phyloP scores from a whole-genome alignment of 2,888 invertebrate genomes.

The Catonia carolina region DNA sequence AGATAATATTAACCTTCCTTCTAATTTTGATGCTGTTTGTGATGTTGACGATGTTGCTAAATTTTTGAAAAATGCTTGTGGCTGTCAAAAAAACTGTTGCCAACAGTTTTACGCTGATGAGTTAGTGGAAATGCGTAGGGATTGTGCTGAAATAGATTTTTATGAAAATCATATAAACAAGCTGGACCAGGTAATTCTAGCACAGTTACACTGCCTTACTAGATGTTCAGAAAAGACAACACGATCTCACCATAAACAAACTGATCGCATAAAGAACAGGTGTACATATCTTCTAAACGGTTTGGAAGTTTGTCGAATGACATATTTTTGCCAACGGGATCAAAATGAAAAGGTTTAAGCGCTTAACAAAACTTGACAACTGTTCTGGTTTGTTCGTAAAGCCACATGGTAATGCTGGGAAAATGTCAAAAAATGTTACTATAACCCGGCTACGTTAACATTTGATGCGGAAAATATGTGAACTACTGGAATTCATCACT shows the following conservation, averaged over 20 bases:
- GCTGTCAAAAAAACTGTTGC: constrained; percentile 1
- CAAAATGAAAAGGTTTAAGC: constrained; percentile 14
- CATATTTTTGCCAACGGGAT: constrained; percentile 13
- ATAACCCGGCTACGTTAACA: too few species aligned
- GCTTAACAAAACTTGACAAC: constrained; percentile 10
- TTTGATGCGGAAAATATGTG: too few species aligned
- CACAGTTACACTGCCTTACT: constrained; percentile 7
- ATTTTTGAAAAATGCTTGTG: constrained; percentile 5
- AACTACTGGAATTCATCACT: too few species aligned
- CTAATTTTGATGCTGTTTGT: too few species aligned
- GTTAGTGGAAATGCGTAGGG: neutral
- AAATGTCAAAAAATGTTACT: constrained; percentile 7
- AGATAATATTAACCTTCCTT: too few species aligned
- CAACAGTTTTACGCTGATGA: neutral
- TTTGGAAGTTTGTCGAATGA: constrained; percentile 8
- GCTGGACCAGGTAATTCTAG: constrained; percentile 15
- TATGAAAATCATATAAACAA: neutral
- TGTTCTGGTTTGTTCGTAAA: constrained; percentile 9
- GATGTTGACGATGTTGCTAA: neutral
- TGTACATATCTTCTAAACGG: constrained; percentile 4
- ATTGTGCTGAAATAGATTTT: neutral
- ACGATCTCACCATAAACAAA: too few species aligned
- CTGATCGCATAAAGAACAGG: neutral
- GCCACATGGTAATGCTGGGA: neutral
- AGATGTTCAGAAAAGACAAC: neutral